phyloP scores from a whole-genome alignment of 2,113 vertebrate genomes.

The Embiotoca jacksoni region DNA sequence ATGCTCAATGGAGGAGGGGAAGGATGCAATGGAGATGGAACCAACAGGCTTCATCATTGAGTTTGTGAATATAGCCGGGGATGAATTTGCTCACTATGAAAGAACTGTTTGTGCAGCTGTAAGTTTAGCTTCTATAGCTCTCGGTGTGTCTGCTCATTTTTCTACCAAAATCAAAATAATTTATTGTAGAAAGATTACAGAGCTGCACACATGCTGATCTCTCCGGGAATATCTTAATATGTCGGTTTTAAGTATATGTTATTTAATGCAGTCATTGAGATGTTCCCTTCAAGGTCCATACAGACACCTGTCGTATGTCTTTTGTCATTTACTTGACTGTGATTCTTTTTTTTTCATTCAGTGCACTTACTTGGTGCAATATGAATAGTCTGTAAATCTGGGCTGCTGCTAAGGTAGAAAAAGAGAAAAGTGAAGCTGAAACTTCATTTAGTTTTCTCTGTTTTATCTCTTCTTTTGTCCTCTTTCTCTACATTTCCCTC shows the following conservation, averaged over 20 bases:
- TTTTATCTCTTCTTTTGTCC: slow-evolving; percentile 38
- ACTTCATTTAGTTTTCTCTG: slow-evolving; percentile 59
- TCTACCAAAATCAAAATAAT: background rate
- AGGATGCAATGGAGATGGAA: slow-evolving; percentile 22
- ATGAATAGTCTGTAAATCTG: slow-evolving; percentile 83
- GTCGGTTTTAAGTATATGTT: slow-evolving; percentile 7
- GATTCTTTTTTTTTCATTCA: slow-evolving; percentile 72
- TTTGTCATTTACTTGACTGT: slow-evolving; percentile 84
- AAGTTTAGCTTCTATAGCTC: background rate
- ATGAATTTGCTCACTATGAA: slow-evolving; percentile 17
- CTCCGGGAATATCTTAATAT: no score
- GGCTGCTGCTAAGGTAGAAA: slow-evolving; percentile 83
- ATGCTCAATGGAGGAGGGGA: slow-evolving; percentile 19
- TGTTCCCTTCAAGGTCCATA: no score
- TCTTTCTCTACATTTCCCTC: slow-evolving; percentile 31
- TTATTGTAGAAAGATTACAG: background rate
- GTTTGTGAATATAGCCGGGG: slow-evolving; percentile 11
- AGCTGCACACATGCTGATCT: background rate
- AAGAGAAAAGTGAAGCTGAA: slow-evolving; percentile 77
- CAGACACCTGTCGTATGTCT: slow-evolving; percentile 68
- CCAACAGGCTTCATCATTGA: background rate
- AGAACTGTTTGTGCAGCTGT: slow-evolving; percentile 29
- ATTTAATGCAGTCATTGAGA: background rate
- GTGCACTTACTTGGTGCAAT: slow-evolving; percentile 85
- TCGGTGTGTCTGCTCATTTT: slow-evolving; percentile 17